phyloP scores from a whole-genome alignment of 2,113 vertebrate species.

The Toxotes chatareus region DNA sequence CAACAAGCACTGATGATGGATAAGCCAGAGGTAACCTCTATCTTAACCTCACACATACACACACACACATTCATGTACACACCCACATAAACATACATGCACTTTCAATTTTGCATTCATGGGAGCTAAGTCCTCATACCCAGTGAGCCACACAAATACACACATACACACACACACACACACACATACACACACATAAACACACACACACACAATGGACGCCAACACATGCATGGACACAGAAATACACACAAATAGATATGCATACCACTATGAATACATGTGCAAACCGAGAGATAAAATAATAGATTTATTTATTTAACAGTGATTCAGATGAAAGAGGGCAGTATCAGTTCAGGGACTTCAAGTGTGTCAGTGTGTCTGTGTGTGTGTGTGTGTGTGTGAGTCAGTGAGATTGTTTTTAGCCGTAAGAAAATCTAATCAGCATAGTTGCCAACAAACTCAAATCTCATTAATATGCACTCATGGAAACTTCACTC shows the following conservation, averaged over 20 bases:
- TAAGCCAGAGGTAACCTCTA: conserved; percentile 77
- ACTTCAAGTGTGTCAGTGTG: not conserved
- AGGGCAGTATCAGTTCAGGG: not conserved
- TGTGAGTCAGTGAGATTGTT: not conserved
- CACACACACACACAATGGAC: not conserved
- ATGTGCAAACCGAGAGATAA: conserved; percentile 7
- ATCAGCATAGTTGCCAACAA: conserved; percentile 62
- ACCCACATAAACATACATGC: not conserved
- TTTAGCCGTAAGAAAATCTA: conserved; percentile 57
- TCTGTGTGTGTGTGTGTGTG: not conserved
- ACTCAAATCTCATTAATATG: conserved; percentile 77
- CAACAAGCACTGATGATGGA: conserved; percentile 80
- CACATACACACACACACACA: conserved; percentile 1
- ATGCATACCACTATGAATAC: not conserved
- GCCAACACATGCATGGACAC: not conserved
- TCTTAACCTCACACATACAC: conserved; percentile 46
- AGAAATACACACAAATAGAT: not conserved
- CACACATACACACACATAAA: not conserved
- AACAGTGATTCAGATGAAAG: conserved; percentile 25
- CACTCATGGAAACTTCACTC: conserved; percentile 70
- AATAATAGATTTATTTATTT: conserved; percentile 22
- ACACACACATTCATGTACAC: not conserved
- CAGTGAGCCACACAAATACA: conserved; percentile 6
- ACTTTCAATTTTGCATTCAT: conserved; percentile 20
- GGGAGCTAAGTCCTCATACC: not conserved